These are phyloP conservation scores for Poecile atricapillus DNA, from an alignment of 2,113 vertebrate genomes.

Conservation along the genomic window DNA sequence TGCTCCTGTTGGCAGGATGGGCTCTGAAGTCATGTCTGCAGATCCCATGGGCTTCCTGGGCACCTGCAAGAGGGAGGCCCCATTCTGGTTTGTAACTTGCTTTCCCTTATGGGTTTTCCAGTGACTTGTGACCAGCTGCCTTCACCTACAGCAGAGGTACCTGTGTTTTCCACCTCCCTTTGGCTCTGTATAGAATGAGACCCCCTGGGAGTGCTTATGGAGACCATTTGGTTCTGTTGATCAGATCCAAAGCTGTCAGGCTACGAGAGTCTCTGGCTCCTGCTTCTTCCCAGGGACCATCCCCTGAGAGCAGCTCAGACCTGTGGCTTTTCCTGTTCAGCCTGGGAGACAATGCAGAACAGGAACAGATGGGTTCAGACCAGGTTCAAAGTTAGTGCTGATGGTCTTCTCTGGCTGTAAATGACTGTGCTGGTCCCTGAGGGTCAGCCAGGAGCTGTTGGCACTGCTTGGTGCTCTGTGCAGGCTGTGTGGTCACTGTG, in stretches of 20 bases:
- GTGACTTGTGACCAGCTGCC: neutral
- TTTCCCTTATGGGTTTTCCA: neutral
- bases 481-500: neutral
- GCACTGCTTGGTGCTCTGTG: neutral
- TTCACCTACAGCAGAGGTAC: neutral
- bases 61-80: neutral
- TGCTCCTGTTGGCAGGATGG: neutral
- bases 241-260: neutral
- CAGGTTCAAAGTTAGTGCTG: neutral
- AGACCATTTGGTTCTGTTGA: neutral
- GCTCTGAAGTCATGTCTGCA: neutral
- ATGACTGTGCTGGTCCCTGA: neutral
- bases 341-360: neutral
- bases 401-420: neutral
- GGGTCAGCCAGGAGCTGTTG: neutral
- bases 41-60: rapidly evolving
- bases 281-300: neutral
- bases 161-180: neutral
- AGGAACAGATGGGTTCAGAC: neutral
- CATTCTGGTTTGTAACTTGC: neutral
- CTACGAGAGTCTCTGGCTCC: neutral
- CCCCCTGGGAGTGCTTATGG: neutral
- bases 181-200: neutral
- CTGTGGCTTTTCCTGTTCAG: neutral
- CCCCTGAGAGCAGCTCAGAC: neutral